Evolutionary conservation across 2,888 invertebrate genomes (phyloP).

Genomic region (Clunio marinus): DNA sequence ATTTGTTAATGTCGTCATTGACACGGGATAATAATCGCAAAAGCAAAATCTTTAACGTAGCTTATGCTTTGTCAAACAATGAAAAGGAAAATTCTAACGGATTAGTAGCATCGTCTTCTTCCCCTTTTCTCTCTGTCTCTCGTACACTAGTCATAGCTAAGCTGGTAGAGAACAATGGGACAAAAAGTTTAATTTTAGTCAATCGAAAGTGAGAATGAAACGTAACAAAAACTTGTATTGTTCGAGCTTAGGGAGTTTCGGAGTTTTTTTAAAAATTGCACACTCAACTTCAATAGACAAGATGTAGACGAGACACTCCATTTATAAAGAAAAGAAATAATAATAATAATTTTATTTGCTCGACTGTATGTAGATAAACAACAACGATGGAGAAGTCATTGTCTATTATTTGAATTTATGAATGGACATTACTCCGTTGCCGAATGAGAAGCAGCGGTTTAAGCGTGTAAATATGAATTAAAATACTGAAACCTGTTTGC

Average conservation of each 20-base stretch:
- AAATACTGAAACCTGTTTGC: neutral
- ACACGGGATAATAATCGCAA: constrained; percentile 13
- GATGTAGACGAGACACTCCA: constrained; percentile 33
- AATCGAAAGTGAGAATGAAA: constrained; percentile 37
- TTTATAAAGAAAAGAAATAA: neutral
- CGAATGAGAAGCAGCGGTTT: neutral
- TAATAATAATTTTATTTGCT: constrained; percentile 31
- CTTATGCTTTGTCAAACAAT: constrained; percentile 12
- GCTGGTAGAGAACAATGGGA: constrained; percentile 25
- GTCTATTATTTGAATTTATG: constrained; percentile 37
- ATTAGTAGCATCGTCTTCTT: neutral
- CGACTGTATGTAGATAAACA: constrained; percentile 27
- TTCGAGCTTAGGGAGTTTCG: constrained; percentile 9
- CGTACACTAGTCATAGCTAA: neutral
- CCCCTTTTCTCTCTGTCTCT: neutral
- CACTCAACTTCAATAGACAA: constrained; percentile 32
- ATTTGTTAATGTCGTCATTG: neutral
- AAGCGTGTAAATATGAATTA: neutral
- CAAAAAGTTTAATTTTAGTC: constrained; percentile 29
- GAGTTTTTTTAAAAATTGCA: constrained; percentile 33
- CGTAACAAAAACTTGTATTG: constrained; percentile 24
- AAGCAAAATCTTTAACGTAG: neutral
- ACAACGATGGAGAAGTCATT: constrained; percentile 26
- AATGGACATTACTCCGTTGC: constrained; percentile 27
- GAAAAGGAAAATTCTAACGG: constrained; percentile 21